Evolutionary conservation across 30 jellyfish, hydroid and myxozoan genomes (phyloP), one percentile per base, ranked within the genome.

Genomic region (Pseudorhiza aurosa): DNA sequence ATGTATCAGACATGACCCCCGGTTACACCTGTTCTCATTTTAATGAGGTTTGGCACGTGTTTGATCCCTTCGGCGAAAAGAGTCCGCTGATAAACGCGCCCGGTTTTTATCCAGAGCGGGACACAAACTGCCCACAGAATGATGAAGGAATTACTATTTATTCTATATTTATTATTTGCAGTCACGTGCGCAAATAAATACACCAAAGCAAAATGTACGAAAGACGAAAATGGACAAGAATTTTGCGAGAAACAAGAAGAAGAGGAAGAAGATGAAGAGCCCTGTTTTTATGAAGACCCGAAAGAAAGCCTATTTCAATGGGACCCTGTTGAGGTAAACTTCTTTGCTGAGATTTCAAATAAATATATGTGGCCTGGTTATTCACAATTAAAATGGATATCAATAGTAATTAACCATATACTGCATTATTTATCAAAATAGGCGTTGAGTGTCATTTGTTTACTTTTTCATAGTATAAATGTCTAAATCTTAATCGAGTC

Each of bases 281-380:
- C 94, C 17, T 79, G 94, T 39, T 65, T 56, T 72, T 88, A 79
- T 50, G 97, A 88, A 51, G 96, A 86, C n/a, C 85, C 89, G 26
- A 68, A 69, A 33, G 96, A 78, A 46, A 55, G 91, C 11, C 69
- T 93, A 17, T 93, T 86, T 35, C 94, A 84, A 67, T 93, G 99
- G 99, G 99, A 93, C 58, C 99, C 99, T 2, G 89, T 93, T 24
- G 77, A 77, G 77, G 99, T 87, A 57, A 43, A 27, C 60, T 46
- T 1, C 0, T 53, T 0, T n/a, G 35, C 3, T 53, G 3, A 10
- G 24, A 1, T 53, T 53, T 53, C 0, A n/a, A 47, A 9, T 5
- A 9, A 11, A 47, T n/a, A n/a, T n/a, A n/a, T n/a, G n/a, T n/a
- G n/a, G n/a, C n/a, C n/a, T n/a, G n/a, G n/a, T n/a, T n/a, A n/a